Base-by-base conservation (phyloP, 2,113 vertebrate genomes). In the Neodon shergylaensis region DNA sequence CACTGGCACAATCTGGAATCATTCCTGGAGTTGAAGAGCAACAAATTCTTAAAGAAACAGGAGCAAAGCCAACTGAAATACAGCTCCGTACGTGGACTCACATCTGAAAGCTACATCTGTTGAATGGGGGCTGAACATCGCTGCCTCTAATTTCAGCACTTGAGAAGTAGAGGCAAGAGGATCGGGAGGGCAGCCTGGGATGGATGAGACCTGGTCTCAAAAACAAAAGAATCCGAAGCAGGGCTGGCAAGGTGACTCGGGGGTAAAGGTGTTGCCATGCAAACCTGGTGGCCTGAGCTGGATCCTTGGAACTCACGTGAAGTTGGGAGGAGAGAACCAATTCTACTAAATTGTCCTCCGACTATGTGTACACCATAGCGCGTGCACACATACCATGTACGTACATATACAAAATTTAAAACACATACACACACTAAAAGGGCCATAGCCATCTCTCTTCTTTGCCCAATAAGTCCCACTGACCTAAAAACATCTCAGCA, bases 11-110 rank as follows among this genome's bases (percentile, higher is more conserved):
- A 70, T 84, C 79, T 92, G 42, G 44, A 82, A 88, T 72, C 65
- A 90, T 36, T 76, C 91, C 70, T 90, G 12, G 47, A 21, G 8
- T 33, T 88, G 81, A 91, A 72, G 16, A 58, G 17, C 66, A 96
- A 47, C 39, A 72, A 6, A 58, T 65, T 42, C 58, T 92, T 72
- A 66, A 94, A 91, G 91, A 91, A 91, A 87, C 7, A 83, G 72
- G 47, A 90, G 21, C 89, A 90, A 91, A 85, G 84, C 39, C 28
- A 86, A 72, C 44, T 4, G 74, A 87, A 92, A 90, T 13, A 61
- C 0, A 95, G 49, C 63, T 42, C 36, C 24, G 0, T 42, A 47
- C 17, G 82, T 66, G 63, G 42, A 91, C 33, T 94, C 68, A 17
- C 22, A 68, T 28, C 44, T 82, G 65, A 78, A 91, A 82, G 66